Conservation (phyloP, 2,113 vertebrate genomes). For the Actenoides lindsayi region DNA sequence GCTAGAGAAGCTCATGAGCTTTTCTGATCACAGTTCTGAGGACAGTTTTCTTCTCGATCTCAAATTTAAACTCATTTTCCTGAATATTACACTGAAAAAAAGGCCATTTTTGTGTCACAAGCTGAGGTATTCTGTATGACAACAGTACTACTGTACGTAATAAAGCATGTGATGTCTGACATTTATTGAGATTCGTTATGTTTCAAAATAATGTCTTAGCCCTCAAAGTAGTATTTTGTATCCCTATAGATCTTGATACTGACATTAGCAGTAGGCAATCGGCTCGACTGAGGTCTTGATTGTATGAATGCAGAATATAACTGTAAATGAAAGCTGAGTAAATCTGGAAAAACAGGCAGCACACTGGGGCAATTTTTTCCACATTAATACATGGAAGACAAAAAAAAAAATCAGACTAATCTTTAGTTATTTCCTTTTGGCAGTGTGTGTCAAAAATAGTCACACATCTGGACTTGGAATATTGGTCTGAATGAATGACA, state of each 20-base stretch:
- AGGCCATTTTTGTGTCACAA: background rate
- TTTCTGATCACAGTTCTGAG: background rate
- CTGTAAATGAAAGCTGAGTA: background rate
- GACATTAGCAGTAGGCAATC: background rate
- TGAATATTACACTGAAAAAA: background rate
- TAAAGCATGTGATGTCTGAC: background rate
- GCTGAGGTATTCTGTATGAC: background rate
- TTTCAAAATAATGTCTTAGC: background rate
- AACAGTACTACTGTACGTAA: background rate
- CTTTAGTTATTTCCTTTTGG: background rate
- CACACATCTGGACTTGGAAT: background rate
- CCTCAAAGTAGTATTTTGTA: background rate
- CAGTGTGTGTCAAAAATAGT: background rate
- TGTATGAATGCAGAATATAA: background rate
- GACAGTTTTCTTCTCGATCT: background rate
- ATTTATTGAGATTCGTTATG: background rate
- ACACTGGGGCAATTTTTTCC: background rate
- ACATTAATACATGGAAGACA: background rate
- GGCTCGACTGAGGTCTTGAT: background rate
- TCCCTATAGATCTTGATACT: background rate
- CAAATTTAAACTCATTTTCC: background rate
- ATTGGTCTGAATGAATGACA: background rate
- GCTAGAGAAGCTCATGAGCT: background rate
- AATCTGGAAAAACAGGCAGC: background rate
- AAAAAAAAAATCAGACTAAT: background rate